Base-by-base conservation (phyloP, 2,113 vertebrate species). In the Leucoraja erinaceus region DNA sequence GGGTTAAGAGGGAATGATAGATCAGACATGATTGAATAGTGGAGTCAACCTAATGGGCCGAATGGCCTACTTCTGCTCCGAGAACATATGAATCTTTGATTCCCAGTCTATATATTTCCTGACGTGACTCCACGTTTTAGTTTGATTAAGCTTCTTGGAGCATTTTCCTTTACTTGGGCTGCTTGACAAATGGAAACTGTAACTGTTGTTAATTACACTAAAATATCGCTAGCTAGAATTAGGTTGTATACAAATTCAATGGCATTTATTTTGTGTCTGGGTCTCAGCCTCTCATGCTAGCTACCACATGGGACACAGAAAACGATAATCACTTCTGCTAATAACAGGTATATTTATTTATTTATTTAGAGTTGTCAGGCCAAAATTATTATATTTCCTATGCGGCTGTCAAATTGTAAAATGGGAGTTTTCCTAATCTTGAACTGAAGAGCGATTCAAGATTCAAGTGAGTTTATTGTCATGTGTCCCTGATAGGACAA, bases 361-460 rank as follows among this genome's bases (percentile, higher is more conserved):
- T 86, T 86, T 86, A 63, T 63, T 31, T 63, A 12, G 59, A 86
- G 61, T 31, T 31, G 83, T 63, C 28, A 31, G 28, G 25, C 59
- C 59, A 86, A 86, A 86, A 86, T 59, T 61, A 63, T 86, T 63
- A 86, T 86, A 63, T 56, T 31, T 86, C 63, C 83, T 59, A 86
- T 86, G 56, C 63, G 83, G 83, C 5, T n/a, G 56, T 18, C 5
- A 61, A 59, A 86, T n/a, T 86, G n/a, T 63, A 86, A 63, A 86
- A 86, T 86, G 59, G 11, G 59, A 28, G 12, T 63, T 63, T 86
- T 86, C 83, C 83, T 63, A n/a, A 86, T 63, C 56, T 86, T 59
- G 14, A 63, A 5, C n/a, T n/a, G n/a, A n/a, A n/a, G n/a, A n/a
- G n/a, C n/a, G n/a, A n/a, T n/a, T n/a, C n/a, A n/a, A n/a, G n/a